Base-by-base conservation (phyloP, 2,888 invertebrate genomes). In the Tenthredo scrophulariae region DNA sequence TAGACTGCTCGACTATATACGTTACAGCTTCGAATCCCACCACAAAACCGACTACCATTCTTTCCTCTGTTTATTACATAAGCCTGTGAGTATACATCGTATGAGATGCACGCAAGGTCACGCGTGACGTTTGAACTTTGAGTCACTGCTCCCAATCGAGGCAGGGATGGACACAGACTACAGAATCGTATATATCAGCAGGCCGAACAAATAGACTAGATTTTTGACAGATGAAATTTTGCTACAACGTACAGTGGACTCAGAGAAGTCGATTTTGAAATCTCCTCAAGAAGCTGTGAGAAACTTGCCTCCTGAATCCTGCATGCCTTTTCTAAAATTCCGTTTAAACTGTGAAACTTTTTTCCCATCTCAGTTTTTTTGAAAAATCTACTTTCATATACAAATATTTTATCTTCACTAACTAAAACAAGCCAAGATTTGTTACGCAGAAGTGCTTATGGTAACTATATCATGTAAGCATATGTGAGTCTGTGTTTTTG, bases 1-100 rank as follows among this genome's bases (percentile, higher is more conserved):
- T 43, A 72, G n/a, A 72, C 22, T 72, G 9, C 72, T 40, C 40
- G 22, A 43, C 40, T 72, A 40, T 22, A 10, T 72, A n/a, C 22
- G n/a, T 72, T 65, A 65, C 40, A 40, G 15, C 72, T n/a, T 9
- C 40, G 18, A 26, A 72, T 72, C 72, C 40, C 37, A 72, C 72
- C 40, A 40, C 33, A 40, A 26, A 72, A 40, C 33, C 33, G 33
- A 33, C 33, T 33, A 33, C 33, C 33, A 33, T 33, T 33, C 33
- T 33, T 33, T 33, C 33, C 2, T 33, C 33, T 33, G 29, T 37
- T 4, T 70, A 18, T n/a, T n/a, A n/a, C n/a, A n/a, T 70, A 40
- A 10, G 7, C 62, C 7, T 65, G 9, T 13, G 26, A 26, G 33
- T 13, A 65, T 65, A 22, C 3, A 33, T 33, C 33, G 33, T 33